Evolutionary conservation across 2,888 invertebrate genomes (phyloP).

Genomic region (Sphaerophoria taeniata): DNA sequence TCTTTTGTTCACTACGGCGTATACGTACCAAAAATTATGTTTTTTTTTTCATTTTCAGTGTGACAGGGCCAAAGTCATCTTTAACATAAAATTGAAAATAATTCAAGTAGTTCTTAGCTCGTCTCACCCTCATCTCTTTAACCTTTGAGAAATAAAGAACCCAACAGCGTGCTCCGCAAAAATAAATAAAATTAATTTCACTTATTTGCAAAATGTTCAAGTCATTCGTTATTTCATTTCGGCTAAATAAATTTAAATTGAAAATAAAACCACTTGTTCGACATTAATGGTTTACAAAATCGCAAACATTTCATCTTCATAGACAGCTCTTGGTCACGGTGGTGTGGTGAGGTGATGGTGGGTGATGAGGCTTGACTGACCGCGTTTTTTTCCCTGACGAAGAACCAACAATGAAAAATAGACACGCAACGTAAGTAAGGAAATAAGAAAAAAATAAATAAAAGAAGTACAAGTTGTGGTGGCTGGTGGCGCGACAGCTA

Average conservation of each 20-base stretch:
- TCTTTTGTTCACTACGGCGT: slow-evolving; percentile 1
- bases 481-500: not conserved
- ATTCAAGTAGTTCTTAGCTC: too few relatives aligned
- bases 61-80: too few relatives aligned
- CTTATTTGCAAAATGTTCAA: not conserved
- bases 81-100: too few relatives aligned
- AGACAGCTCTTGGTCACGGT: slow-evolving; percentile 4
- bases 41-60: too few relatives aligned
- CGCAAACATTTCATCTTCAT: slow-evolving; percentile 22
- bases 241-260: slow-evolving; percentile 14
- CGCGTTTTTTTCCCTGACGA: not conserved
- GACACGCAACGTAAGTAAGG: not conserved
- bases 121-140: too few relatives aligned
- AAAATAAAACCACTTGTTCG: slow-evolving; percentile 20
- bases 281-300: slow-evolving; percentile 12
- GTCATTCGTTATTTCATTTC: not conserved
- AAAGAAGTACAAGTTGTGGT: slow-evolving; percentile 1
- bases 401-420: not conserved
- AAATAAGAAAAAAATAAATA: not conserved
- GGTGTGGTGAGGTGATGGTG: not conserved
- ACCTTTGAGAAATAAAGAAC: too few relatives aligned
- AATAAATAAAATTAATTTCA: not conserved
- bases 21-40: not conserved
- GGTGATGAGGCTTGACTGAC: too few relatives aligned
- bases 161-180: not conserved